A percentile compares a stretch with the other conserved stretches of the same genome.
phyloP scores from a whole-genome alignment of 2,888 invertebrate genomes.

The Rhimphoctona megacephalus region DNA sequence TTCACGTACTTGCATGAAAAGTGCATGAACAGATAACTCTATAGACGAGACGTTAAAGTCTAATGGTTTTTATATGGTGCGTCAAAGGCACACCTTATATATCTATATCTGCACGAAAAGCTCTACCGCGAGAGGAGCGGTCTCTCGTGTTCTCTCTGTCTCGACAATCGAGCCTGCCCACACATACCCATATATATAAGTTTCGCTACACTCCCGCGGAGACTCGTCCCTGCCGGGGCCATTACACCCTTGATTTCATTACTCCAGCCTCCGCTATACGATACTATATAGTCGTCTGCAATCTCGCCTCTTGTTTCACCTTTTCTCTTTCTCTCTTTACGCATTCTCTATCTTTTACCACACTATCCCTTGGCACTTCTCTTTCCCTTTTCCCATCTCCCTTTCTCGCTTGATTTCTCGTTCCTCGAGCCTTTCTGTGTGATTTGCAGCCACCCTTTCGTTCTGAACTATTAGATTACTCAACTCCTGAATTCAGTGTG shows the following conservation, averaged over 20 bases:
- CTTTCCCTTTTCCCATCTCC: constrained; percentile 48
- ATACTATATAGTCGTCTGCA: constrained; percentile 77
- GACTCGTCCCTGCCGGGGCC: constrained; percentile 80
- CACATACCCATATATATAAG: constrained; percentile 15
- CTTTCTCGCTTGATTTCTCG: constrained; percentile 54
- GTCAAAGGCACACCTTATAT: constrained; percentile 76
- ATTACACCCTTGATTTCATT: constrained; percentile 84
- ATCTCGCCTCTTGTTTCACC: constrained; percentile 74
- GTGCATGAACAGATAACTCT: constrained; percentile 71
- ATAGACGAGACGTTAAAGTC: constrained; percentile 76
- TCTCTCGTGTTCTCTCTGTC: constrained; percentile 33
- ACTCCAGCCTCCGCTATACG: constrained; percentile 75
- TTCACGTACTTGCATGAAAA: constrained; percentile 16
- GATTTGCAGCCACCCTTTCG: constrained; percentile 60
- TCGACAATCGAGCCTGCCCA: constrained; percentile 40
- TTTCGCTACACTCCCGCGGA: constrained; percentile 36
- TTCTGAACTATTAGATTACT: constrained; percentile 78
- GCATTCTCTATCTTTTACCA: constrained; percentile 30
- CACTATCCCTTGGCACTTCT: constrained; percentile 15
- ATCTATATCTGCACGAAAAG: constrained; percentile 6
- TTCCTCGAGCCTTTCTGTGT: constrained; percentile 63
- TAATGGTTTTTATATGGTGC: constrained; percentile 79
- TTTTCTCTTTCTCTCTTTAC: constrained; percentile 39
- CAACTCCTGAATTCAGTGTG: constrained; percentile 72
- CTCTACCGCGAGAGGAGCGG: constrained; percentile 49